Percentiles rank a stretch among this genome's conserved stretches.
phyloP scores from a whole-genome alignment of 2,113 vertebrate genomes.

The Miniopterus natalensis region DNA sequence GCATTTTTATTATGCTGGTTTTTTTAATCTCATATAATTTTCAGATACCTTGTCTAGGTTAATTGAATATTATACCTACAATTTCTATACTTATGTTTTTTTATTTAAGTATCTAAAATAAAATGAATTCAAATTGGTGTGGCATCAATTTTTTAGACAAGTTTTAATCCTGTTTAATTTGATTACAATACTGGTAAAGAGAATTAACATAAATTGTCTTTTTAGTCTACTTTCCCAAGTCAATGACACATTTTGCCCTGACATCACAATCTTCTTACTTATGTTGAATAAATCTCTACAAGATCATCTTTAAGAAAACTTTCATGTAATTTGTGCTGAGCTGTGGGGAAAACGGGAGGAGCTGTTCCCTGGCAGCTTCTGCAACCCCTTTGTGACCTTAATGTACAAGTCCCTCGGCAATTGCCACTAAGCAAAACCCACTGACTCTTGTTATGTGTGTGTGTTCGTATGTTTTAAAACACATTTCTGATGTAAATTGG shows the following conservation, averaged over 20 bases:
- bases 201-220: background rate
- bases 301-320: background rate
- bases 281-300: constrained; percentile 26
- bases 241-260: constrained; percentile 4
- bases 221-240: constrained; percentile 12
- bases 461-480: background rate
- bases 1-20: background rate
- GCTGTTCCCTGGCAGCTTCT: background rate
- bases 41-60: background rate
- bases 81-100: background rate
- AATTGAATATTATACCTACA: background rate
- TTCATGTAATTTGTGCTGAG: background rate
- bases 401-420: background rate
- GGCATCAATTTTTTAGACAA: background rate
- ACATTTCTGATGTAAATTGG: constrained; percentile 16
- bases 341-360: background rate
- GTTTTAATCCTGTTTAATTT: constrained; percentile 8
- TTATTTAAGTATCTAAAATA: background rate
- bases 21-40: constrained; percentile 3
- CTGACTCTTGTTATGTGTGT: background rate
- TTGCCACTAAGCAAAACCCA: background rate
- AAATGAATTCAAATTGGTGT: background rate
- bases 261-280: background rate
- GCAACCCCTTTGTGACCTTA: background rate
- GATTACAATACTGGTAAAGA: background rate